Evolutionary conservation across 2,797 vertebrate species (phyloP).

Genomic region (Sebastes diaconus): DNA sequence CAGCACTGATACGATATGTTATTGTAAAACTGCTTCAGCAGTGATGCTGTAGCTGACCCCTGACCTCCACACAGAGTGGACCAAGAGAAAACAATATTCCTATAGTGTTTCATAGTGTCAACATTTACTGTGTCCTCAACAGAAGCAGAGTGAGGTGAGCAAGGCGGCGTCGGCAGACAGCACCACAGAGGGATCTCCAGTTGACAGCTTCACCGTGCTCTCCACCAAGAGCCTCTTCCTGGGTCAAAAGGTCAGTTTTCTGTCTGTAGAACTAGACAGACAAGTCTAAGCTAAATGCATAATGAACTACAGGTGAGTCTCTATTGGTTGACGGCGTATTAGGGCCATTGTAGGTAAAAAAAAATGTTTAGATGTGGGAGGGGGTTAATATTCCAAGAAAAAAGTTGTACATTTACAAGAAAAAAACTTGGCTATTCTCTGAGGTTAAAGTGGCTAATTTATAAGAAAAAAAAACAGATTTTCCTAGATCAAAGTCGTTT

Average conservation of each 20-base stretch:
- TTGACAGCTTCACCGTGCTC: constrained; percentile 94
- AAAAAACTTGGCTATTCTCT: background rate
- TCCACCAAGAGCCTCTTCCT: constrained; percentile 98
- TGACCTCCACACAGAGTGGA: too few species aligned
- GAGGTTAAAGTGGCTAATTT: too few species aligned
- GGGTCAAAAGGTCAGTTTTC: constrained; percentile 93
- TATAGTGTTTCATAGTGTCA: background rate
- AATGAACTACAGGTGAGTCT: background rate
- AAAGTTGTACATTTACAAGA: too few species aligned
- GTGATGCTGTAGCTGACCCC: too few species aligned
- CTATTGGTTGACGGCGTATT: background rate
- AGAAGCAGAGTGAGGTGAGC: constrained; percentile 94
- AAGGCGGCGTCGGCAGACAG: constrained; percentile 95
- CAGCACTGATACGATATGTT: too few species aligned
- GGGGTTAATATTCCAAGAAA: background rate
- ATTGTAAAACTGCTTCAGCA: too few species aligned
- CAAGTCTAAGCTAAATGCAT: background rate
- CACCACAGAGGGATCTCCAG: constrained; percentile 91
- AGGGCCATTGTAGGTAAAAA: background rate
- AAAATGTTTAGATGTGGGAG: background rate
- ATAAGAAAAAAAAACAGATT: too few species aligned
- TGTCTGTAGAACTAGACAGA: background rate
- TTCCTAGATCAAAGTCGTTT: background rate
- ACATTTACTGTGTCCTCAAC: constrained; percentile 46
- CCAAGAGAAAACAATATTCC: background rate